phyloP scores from a whole-genome alignment of 2,888 invertebrate genomes.

The Tanypteryx hageni region DNA sequence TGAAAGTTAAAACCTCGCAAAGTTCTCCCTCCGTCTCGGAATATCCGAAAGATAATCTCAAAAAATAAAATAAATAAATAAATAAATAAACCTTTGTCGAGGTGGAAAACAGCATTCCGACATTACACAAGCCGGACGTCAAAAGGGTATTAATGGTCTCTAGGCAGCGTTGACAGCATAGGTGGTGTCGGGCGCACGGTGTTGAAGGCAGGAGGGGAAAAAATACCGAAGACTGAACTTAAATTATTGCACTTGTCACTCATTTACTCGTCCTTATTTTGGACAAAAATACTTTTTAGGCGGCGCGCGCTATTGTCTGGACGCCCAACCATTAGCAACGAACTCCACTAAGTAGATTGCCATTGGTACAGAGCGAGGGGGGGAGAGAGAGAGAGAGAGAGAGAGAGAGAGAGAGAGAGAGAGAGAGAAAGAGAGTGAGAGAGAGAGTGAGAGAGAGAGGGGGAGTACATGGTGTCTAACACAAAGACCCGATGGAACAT shows the following conservation, averaged over 20 bases:
- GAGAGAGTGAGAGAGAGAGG: neutral
- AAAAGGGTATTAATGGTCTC: conserved; percentile 38
- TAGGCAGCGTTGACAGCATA: conserved; percentile 48
- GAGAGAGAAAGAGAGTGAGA: neutral
- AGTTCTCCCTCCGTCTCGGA: neutral
- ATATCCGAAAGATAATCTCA: conserved; percentile 29
- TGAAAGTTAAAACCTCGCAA: neutral
- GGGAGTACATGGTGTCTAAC: neutral
- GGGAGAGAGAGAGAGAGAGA: neutral
- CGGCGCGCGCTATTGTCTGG: neutral
- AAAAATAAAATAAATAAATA: neutral
- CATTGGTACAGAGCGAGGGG: neutral
- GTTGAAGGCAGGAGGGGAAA: conserved; percentile 33
- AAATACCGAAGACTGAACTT: conserved; percentile 18
- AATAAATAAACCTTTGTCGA: conserved; percentile 7
- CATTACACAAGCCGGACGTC: conserved; percentile 44
- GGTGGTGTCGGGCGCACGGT: conserved; percentile 11
- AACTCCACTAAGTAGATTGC: neutral
- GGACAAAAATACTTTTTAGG: neutral
- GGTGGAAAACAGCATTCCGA: conserved; percentile 30
- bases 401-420: no score
- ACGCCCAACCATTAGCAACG: neutral
- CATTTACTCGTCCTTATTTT: conserved; percentile 37
- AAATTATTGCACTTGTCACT: conserved; percentile 55
- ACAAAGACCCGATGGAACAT: neutral